Conservation (phyloP, 2,797 vertebrate genomes). For the Sylvia borin region DNA sequence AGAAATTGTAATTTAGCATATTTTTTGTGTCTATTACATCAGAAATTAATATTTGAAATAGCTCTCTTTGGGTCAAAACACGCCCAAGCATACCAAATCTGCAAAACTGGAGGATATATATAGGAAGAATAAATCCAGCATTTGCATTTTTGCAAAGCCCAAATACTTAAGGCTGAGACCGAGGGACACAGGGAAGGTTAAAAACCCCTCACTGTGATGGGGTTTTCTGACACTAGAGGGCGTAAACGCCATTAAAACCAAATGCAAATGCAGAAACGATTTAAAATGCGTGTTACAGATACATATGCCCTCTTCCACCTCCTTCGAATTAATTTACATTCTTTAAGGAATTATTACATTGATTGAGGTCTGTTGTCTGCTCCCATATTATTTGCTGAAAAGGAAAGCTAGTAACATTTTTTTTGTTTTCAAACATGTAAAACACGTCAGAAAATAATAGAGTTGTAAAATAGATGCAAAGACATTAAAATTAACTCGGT, state of each 20-base stretch:
- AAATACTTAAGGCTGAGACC: not conserved
- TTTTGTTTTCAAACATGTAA: slow-evolving; percentile 24
- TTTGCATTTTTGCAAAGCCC: not conserved
- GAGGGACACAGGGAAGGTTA: not conserved
- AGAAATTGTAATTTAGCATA: not conserved
- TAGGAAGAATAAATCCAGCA: not conserved
- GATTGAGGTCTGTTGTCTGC: slow-evolving; percentile 20
- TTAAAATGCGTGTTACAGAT: not conserved
- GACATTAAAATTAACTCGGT: not conserved
- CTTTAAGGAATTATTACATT: not conserved
- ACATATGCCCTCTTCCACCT: not conserved
- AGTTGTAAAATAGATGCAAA: not conserved
- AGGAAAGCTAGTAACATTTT: not conserved
- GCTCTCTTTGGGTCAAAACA: not conserved
- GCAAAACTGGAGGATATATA: not conserved
- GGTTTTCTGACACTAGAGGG: slow-evolving; percentile 68
- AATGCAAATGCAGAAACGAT: not conserved
- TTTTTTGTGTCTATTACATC: not conserved
- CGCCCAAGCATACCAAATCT: rapidly evolving
- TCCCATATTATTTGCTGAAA: not conserved
- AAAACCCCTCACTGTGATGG: not conserved
- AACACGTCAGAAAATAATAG: not conserved
- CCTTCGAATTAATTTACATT: slow-evolving; percentile 41
- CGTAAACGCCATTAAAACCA: slow-evolving; percentile 70
- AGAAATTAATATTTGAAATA: not conserved